Conservation (phyloP, 2,888 invertebrate species). For the Harpalus rubripes region DNA sequence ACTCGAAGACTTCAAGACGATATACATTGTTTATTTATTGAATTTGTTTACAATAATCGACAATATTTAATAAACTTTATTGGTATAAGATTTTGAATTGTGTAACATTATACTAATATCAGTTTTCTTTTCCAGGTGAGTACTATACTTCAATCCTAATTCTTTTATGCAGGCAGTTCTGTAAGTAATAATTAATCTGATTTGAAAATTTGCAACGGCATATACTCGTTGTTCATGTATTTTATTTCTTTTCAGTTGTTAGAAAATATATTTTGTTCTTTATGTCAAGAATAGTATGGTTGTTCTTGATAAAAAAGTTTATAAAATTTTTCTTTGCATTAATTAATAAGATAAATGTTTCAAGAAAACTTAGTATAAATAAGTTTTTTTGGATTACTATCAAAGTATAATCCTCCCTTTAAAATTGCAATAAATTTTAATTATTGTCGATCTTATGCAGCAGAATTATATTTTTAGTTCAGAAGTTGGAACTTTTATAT, state of each 20-base stretch:
- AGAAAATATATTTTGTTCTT: neutral
- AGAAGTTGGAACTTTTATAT: neutral
- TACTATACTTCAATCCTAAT: neutral
- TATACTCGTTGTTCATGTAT: no score
- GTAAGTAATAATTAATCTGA: neutral
- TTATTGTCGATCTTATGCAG: neutral
- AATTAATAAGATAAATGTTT: neutral
- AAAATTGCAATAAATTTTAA: slow-evolving; percentile 4
- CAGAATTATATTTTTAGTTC: neutral
- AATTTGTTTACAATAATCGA: neutral
- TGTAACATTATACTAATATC: slow-evolving; percentile 5
- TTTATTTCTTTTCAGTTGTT: neutral
- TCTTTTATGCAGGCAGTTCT: neutral
- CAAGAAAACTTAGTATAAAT: neutral
- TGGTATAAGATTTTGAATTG: neutral
- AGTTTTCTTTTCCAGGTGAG: slow-evolving; percentile 6
- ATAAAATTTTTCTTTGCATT: neutral
- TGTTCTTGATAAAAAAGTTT: neutral
- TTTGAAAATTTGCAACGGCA: neutral
- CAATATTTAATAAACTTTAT: neutral
- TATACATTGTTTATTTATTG: slow-evolving; percentile 12
- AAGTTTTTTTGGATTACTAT: neutral
- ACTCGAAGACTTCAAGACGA: neutral
- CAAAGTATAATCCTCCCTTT: neutral
- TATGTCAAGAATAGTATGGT: neutral